phyloP scores from a whole-genome alignment of 2,797 vertebrate genomes.

The Gobionotothen gibberifrons region DNA sequence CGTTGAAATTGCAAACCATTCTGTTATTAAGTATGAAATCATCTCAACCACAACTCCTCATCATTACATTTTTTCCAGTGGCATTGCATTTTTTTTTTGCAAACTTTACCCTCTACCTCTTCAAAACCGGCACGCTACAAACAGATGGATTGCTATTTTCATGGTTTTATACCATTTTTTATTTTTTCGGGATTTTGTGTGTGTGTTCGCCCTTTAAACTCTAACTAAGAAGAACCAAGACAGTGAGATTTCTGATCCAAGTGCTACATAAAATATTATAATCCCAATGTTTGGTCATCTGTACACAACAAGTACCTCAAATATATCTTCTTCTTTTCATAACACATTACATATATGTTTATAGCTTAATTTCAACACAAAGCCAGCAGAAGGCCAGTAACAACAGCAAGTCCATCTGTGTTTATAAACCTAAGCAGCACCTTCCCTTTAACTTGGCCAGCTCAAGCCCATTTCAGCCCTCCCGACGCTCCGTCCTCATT shows the following conservation, averaged over 20 bases:
- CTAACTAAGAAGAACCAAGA: slow-evolving; percentile 46
- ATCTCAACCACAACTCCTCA: slow-evolving; percentile 50
- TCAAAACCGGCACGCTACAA: slow-evolving; percentile 38
- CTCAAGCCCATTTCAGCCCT: slow-evolving; percentile 61
- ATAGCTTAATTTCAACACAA: slow-evolving; percentile 77
- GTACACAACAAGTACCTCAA: slow-evolving; percentile 75
- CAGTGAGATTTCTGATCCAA: slow-evolving; percentile 72
- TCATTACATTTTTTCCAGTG: slow-evolving; percentile 2
- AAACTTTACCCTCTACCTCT: slow-evolving; percentile 28
- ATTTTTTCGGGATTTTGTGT: slow-evolving; percentile 15
- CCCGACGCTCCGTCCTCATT: slow-evolving; percentile 40
- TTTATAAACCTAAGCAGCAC: slow-evolving; percentile 40
- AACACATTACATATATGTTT: slow-evolving; percentile 62
- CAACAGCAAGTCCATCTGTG: slow-evolving; percentile 56
- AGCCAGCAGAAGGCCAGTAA: slow-evolving; percentile 54
- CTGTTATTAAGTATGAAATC: slow-evolving; percentile 58
- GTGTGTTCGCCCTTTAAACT: slow-evolving; percentile 2
- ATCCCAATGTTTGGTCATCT: slow-evolving; percentile 65
- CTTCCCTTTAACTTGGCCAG: slow-evolving; percentile 58
- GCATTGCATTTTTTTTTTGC: slow-evolving; percentile 15
- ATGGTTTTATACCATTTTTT: slow-evolving; percentile 18
- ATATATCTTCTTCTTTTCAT: slow-evolving; percentile 53
- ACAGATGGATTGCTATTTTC: slow-evolving; percentile 23
- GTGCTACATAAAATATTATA: slow-evolving; percentile 79
- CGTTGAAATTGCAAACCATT: slow-evolving; percentile 68